phyloP scores from a whole-genome alignment of 2,797 vertebrate species.

The Tamandua tetradactyla region DNA sequence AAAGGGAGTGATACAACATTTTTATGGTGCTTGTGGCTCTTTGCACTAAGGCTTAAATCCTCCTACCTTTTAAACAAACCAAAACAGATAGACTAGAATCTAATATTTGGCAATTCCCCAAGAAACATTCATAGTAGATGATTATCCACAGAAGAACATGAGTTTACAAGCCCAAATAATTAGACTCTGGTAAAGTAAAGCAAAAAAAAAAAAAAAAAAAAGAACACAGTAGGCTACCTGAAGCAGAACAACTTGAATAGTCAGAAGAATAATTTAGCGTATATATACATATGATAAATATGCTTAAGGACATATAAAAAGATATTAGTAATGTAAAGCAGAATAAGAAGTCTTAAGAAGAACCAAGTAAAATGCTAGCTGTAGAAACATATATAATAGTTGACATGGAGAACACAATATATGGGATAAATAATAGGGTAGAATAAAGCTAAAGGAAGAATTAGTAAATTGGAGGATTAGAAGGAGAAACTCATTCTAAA shows the following conservation, averaged over 20 bases:
- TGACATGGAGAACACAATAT: background rate
- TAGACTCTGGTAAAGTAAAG: background rate
- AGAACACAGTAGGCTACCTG: background rate
- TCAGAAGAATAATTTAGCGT: background rate
- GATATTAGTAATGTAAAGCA: background rate
- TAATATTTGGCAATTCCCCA: background rate
- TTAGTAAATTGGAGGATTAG: background rate
- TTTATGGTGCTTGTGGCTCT: too few relatives aligned
- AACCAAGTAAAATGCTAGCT: background rate
- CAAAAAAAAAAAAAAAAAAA: slow-evolving; percentile 31
- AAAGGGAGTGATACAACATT: background rate
- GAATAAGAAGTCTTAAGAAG: background rate
- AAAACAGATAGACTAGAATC: background rate
- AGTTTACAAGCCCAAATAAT: background rate
- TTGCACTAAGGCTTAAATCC: background rate
- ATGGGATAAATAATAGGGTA: background rate
- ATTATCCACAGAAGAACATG: background rate
- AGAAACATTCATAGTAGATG: background rate
- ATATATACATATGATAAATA: background rate
- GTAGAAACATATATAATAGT: background rate
- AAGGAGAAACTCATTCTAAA: background rate
- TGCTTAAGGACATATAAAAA: background rate
- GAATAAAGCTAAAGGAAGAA: slow-evolving; percentile 4
- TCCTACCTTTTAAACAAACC: background rate
- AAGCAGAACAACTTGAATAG: background rate